Conservation (phyloP, 2,888 invertebrate genomes). For the Ornithoptera priamus region DNA sequence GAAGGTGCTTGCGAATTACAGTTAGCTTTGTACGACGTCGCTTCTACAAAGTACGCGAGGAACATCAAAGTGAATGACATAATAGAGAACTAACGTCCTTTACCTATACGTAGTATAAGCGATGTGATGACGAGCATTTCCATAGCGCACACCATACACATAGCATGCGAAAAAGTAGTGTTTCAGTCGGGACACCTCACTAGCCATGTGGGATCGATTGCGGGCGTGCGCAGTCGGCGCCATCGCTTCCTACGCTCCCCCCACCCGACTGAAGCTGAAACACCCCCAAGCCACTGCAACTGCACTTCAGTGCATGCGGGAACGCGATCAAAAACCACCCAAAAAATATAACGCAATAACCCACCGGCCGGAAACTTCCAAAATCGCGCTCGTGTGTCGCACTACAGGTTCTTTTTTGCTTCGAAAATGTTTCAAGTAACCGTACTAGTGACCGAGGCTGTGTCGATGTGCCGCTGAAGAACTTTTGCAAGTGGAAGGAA, state of each 20-base stretch:
- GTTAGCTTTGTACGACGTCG: slow-evolving; percentile 37
- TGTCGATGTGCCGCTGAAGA: slow-evolving; percentile 27
- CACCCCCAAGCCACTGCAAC: slow-evolving; percentile 58
- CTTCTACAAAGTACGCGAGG: slow-evolving; percentile 42
- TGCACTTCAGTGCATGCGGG: slow-evolving; percentile 76
- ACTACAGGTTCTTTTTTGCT: slow-evolving; percentile 18
- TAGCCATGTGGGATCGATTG: slow-evolving; percentile 71
- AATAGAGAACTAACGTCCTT: slow-evolving; percentile 52
- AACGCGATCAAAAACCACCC: slow-evolving; percentile 55
- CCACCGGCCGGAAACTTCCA: slow-evolving; percentile 32
- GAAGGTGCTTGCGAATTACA: slow-evolving; percentile 34
- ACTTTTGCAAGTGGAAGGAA: slow-evolving; percentile 40
- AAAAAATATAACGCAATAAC: slow-evolving; percentile 48
- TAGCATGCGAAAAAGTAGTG: slow-evolving; percentile 55
- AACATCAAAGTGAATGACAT: slow-evolving; percentile 76
- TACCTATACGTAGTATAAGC: slow-evolving; percentile 44
- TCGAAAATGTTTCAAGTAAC: slow-evolving; percentile 33
- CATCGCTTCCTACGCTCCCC: slow-evolving; percentile 52
- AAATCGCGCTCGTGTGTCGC: slow-evolving; percentile 33
- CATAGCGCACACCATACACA: slow-evolving; percentile 38
- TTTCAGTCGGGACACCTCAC: slow-evolving; percentile 63
- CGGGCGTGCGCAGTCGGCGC: slow-evolving; percentile 63
- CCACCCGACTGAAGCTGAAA: slow-evolving; percentile 48
- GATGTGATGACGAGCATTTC: slow-evolving; percentile 34
- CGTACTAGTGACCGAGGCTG: slow-evolving; percentile 19